Conservation (phyloP, 1,140 invertebrate genomes). For the Leptopilina boulardi region DNA sequence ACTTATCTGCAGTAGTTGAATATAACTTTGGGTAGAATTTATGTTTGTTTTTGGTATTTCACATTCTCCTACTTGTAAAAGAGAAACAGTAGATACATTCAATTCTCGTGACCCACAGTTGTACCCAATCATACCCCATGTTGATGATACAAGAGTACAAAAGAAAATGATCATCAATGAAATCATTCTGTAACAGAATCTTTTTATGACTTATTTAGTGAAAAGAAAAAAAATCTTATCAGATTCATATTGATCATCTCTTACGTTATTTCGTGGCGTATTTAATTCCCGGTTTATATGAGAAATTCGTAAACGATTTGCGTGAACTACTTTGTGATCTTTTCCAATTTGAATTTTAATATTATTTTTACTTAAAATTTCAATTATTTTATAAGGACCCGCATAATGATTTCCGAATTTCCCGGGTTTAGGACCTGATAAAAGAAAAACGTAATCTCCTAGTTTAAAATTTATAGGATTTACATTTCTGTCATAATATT, state of each 20-base stretch:
- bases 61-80: constrained; percentile 37
- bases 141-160: too few species aligned
- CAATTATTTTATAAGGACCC: background rate
- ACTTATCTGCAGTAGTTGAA: constrained; percentile 42
- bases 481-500: constrained; percentile 15
- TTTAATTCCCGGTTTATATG: background rate
- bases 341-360: background rate
- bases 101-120: background rate
- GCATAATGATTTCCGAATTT: background rate
- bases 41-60: background rate
- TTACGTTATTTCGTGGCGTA: too few species aligned
- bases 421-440: background rate
- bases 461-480: constrained; percentile 16
- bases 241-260: too few species aligned
- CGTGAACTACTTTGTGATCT: constrained; percentile 34
- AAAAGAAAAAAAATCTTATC: too few species aligned
- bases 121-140: constrained; percentile 37
- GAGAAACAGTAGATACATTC: constrained; percentile 17
- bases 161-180: too few species aligned
- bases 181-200: too few species aligned
- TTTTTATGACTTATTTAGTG: too few species aligned
- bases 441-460: constrained; percentile 28
- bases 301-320: background rate
- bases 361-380: background rate
- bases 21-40: background rate